Conservation (phyloP, 2,888 invertebrate species). For the Caenorhabditis sp. region DNA sequence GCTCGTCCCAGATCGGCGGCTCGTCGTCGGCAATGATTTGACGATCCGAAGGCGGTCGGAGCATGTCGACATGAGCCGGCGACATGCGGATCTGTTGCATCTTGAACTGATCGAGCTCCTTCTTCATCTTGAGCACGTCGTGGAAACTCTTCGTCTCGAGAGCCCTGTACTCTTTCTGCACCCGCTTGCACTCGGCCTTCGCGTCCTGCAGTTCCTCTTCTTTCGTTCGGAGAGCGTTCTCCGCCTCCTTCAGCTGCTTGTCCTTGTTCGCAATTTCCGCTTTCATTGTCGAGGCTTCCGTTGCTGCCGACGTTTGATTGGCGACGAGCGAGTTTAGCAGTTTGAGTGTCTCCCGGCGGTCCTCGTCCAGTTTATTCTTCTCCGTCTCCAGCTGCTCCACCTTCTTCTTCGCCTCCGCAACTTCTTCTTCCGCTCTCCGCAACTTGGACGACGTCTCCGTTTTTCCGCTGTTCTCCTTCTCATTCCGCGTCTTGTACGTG, state of each 20-base stretch:
- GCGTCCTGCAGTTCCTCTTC: constrained; percentile 58
- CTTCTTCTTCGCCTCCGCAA: constrained; percentile 16
- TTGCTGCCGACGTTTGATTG: background rate
- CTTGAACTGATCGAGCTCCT: constrained; percentile 43
- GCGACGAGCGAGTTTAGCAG: background rate
- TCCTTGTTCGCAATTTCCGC: constrained; percentile 49
- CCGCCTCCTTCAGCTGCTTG: constrained; percentile 37
- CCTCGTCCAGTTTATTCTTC: background rate
- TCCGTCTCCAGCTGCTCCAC: background rate
- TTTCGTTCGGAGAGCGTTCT: constrained; percentile 44
- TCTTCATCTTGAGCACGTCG: constrained; percentile 51
- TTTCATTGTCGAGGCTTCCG: constrained; percentile 16
- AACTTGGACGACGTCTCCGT: constrained; percentile 33
- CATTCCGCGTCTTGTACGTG: constrained; percentile 7
- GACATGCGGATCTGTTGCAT: constrained; percentile 13
- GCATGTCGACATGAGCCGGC: no score
- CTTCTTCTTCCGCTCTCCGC: constrained; percentile 4
- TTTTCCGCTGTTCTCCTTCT: constrained; percentile 35
- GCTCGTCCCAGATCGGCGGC: constrained; percentile 63
- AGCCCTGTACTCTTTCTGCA: constrained; percentile 53
- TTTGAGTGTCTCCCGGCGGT: no score
- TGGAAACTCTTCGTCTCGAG: constrained; percentile 65
- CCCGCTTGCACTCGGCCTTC: constrained; percentile 54
- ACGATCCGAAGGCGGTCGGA: background rate
- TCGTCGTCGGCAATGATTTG: no score